A percentile compares a stretch with the other conserved stretches of the same genome.
phyloP scores from a whole-genome alignment of 2,888 invertebrate species.

The Dryococelus australis region DNA sequence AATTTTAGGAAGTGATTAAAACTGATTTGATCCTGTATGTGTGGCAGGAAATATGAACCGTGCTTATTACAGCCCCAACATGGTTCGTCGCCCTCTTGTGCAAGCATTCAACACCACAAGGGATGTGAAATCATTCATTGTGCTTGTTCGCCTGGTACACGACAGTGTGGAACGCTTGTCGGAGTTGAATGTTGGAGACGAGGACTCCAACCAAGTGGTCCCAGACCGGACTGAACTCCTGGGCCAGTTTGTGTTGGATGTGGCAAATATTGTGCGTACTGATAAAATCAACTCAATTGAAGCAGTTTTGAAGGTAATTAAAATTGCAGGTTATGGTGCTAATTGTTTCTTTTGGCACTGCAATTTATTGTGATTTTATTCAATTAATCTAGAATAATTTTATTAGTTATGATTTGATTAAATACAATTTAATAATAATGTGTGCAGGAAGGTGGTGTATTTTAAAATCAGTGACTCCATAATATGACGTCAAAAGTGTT shows the following conservation, averaged over 20 bases:
- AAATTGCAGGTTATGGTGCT: too few relatives aligned
- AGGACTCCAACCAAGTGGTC: slow-evolving; percentile 53
- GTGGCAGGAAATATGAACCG: slow-evolving; percentile 59
- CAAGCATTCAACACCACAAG: slow-evolving; percentile 66
- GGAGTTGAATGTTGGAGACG: slow-evolving; percentile 48
- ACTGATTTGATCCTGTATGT: background rate
- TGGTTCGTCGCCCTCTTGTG: slow-evolving; percentile 66
- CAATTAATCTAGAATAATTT: too few relatives aligned
- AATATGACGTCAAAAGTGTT: too few relatives aligned
- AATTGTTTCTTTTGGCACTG: too few relatives aligned
- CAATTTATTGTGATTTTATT: too few relatives aligned
- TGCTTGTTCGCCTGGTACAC: slow-evolving; percentile 64
- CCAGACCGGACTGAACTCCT: slow-evolving; percentile 59
- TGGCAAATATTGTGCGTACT: slow-evolving; percentile 59
- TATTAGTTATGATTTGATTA: too few relatives aligned
- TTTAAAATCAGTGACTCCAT: too few relatives aligned
- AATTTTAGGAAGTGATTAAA: background rate
- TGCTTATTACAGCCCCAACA: slow-evolving; percentile 65
- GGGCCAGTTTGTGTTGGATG: slow-evolving; percentile 65
- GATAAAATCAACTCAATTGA: slow-evolving; percentile 61
- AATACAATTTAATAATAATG: too few relatives aligned
- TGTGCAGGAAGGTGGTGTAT: too few relatives aligned
- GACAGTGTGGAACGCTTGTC: slow-evolving; percentile 58
- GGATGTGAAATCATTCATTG: slow-evolving; percentile 69
- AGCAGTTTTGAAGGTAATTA: slow-evolving; percentile 34